phyloP scores from a whole-genome alignment of 2,888 invertebrate genomes.

The Epirrhoe alternata region DNA sequence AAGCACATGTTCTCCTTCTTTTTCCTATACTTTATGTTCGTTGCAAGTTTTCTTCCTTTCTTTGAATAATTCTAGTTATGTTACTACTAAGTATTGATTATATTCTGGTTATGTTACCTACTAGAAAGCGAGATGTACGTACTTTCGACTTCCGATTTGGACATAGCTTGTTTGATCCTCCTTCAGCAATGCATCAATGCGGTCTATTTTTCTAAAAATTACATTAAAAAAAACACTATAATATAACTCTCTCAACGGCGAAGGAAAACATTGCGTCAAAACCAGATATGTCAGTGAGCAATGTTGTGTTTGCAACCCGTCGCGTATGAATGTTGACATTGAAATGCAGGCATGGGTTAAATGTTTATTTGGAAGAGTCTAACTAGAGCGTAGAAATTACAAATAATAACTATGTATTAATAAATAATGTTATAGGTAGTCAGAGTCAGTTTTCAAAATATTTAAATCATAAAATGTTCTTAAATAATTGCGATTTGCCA shows the following conservation, averaged over 20 bases:
- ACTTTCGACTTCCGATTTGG: not conserved
- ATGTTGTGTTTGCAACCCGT: no score
- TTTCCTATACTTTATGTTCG: slow-evolving; percentile 28
- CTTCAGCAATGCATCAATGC: not conserved
- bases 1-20: slow-evolving; percentile 48
- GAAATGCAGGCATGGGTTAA: not conserved
- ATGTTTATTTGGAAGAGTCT: not conserved
- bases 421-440: no score
- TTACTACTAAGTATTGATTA: no score
- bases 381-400: no score
- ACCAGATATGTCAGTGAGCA: no score
- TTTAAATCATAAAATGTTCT: no score
- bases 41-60: not conserved
- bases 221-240: not conserved
- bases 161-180: not conserved
- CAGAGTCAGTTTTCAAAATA: no score
- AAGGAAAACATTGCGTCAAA: no score
- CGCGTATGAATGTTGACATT: not conserved
- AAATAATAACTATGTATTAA: no score
- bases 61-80: not conserved
- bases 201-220: no score
- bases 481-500: no score
- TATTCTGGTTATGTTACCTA: not conserved
- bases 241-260: no score
- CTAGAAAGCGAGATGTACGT: not conserved